Conservation (phyloP, 1,140 invertebrate species). For the Drosophila rhopaloa region DNA sequence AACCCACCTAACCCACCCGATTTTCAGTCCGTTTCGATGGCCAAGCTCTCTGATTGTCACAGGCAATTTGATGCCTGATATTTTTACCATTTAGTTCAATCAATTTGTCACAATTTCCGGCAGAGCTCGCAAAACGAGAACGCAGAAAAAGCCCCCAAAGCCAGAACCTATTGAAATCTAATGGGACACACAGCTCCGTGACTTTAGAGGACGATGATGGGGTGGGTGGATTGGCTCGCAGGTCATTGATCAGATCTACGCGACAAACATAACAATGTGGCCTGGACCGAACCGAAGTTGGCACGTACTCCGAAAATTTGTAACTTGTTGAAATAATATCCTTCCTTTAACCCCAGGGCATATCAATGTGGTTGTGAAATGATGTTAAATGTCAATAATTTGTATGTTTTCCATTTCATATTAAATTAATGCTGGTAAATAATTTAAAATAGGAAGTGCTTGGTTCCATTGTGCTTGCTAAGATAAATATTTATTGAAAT, state of each 20-base stretch:
- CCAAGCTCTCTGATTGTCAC: conserved; percentile 54
- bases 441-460: no score
- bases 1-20: neutral
- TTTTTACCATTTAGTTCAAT: conserved; percentile 81
- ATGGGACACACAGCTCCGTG: conserved; percentile 64
- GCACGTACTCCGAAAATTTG: conserved; percentile 73
- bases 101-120: conserved; percentile 79
- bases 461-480: no score
- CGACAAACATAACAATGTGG: conserved; percentile 76
- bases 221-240: conserved; percentile 49
- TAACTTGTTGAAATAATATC: conserved; percentile 74
- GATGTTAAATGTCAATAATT: neutral
- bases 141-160: conserved; percentile 5
- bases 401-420: no score
- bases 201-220: conserved; percentile 9
- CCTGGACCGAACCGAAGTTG: conserved; percentile 28
- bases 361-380: neutral
- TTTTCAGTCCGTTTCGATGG: conserved; percentile 1
- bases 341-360: conserved; percentile 30
- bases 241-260: conserved; percentile 82
- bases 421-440: no score
- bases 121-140: conserved; percentile 41
- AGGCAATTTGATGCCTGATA: conserved; percentile 76
- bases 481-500: no score
- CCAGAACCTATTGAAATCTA: conserved; percentile 69